phyloP scores from a whole-genome alignment of 2,113 vertebrate species.

The Leptodactylus fuscus region DNA sequence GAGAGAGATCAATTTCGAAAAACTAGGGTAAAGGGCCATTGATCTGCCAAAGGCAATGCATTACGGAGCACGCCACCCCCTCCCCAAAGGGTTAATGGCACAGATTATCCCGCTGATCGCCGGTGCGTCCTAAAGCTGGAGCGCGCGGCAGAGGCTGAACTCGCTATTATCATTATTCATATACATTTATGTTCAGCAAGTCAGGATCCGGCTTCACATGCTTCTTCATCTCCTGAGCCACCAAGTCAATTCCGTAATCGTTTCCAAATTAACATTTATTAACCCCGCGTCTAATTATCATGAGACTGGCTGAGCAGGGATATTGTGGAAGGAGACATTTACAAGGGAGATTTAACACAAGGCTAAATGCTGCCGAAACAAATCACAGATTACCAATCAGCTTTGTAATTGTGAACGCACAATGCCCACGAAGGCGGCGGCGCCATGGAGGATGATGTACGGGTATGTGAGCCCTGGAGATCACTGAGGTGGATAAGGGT shows the following conservation, averaged over 20 bases:
- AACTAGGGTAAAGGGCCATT: neutral
- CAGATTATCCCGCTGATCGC: neutral
- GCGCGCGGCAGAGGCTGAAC: neutral
- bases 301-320: conserved; percentile 11
- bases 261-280: conserved; percentile 36
- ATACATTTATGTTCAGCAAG: neutral
- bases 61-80: neutral
- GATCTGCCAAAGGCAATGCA: neutral
- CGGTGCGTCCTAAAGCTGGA: neutral
- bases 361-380: neutral
- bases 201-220: neutral
- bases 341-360: conserved; percentile 24
- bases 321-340: conserved; percentile 13
- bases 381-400: conserved; percentile 6
- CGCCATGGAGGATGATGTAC: neutral
- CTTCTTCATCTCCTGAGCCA: neutral
- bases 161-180: neutral
- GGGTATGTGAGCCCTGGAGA: rapidly evolving
- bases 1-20: conserved; percentile 25
- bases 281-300: conserved; percentile 25
- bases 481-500: neutral
- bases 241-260: conserved; percentile 19
- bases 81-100: conserved; percentile 26
- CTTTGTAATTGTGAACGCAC: neutral
- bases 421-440: neutral